Evolutionary conservation across 2,888 invertebrate genomes (phyloP), one percentile per base, ranked within the genome.

Genomic region (Darwinula stevensoni): DNA sequence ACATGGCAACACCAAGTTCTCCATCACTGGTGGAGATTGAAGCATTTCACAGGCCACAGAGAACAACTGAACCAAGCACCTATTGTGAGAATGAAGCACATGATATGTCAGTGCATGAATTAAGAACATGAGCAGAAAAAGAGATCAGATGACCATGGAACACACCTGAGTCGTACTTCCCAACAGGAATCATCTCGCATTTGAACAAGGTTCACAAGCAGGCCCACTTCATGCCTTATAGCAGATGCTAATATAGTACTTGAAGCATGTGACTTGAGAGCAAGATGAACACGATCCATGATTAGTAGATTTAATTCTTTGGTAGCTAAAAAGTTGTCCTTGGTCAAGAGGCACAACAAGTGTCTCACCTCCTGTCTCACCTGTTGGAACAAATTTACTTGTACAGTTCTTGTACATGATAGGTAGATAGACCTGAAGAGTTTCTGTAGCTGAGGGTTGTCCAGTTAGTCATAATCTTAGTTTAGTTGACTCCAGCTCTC

Each of bases 181-280:
- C 91, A 91, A 47, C 84, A 86, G 3, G 72, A 67, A 49, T 91
- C 91, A 45, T 86, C 78, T 40, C 80, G n/a, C n/a, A n/a, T 78
- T 42, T 80, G 74, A 2, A 88, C 68, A 29, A 86, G 60, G 1
- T 75, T 70, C 2, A 82, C 76, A 16, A 91, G 53, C 11, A 91
- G 54, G 5, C 78, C 62, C 49, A 91, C 82, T 49, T 88, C 73
- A 44, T 86, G 80, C 3, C 84, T 63, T 2, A 86, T 76, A 2
- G 70, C 65, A 3, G 67, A 60, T 17, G 66, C 65, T 33, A 74
- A 51, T 46, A 71, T 72, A 2, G 72, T 70, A 12, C 38, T 35
- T 13, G 35, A 45, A 43, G 33, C 5, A 28, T 50, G 47, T 3
- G 48, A 47, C 29, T 46, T 46, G 15, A 58, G 43, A 18, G 73